phyloP scores from a whole-genome alignment of 92 coral and sea anemone genomes.

The Palythoa caribaeorum region DNA sequence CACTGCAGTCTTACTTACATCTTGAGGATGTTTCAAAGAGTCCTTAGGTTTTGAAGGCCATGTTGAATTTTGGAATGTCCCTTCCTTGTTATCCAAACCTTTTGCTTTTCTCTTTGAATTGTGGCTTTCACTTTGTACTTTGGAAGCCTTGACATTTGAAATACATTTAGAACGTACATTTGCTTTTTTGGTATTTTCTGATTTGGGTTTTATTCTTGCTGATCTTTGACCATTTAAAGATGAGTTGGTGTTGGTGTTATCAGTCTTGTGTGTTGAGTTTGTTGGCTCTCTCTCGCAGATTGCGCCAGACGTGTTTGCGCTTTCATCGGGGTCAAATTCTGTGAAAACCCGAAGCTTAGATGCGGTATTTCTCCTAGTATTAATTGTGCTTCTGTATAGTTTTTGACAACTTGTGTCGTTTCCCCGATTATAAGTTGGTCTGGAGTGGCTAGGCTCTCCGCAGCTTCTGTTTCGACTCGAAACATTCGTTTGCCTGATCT shows the following conservation, averaged over 20 bases:
- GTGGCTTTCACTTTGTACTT: conserved; percentile 7
- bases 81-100: conserved; percentile 38
- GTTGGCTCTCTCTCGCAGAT: neutral
- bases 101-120: conserved; percentile 64
- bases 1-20: conserved; percentile 54
- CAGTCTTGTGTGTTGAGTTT: neutral
- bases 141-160: neutral
- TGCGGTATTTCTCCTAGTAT: conserved; percentile 24
- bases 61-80: conserved; percentile 54
- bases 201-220: conserved; percentile 15
- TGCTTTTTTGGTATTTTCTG: conserved; percentile 5
- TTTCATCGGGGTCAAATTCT: conserved; percentile 9
- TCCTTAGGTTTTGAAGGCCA: conserved; percentile 55
- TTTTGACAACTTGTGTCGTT: neutral
- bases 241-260: neutral
- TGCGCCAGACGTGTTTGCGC: neutral
- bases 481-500: neutral
- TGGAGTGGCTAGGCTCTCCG: neutral
- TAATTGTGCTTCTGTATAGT: conserved; percentile 17
- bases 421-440: conserved; percentile 2
- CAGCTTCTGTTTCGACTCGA: neutral
- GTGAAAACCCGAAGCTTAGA: conserved; percentile 41
- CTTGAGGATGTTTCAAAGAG: conserved; percentile 34
- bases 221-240: conserved; percentile 24
- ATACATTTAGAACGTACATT: neutral